phyloP scores from a whole-genome alignment of 2,888 invertebrate genomes.

The Monoplex corrugatus region DNA sequence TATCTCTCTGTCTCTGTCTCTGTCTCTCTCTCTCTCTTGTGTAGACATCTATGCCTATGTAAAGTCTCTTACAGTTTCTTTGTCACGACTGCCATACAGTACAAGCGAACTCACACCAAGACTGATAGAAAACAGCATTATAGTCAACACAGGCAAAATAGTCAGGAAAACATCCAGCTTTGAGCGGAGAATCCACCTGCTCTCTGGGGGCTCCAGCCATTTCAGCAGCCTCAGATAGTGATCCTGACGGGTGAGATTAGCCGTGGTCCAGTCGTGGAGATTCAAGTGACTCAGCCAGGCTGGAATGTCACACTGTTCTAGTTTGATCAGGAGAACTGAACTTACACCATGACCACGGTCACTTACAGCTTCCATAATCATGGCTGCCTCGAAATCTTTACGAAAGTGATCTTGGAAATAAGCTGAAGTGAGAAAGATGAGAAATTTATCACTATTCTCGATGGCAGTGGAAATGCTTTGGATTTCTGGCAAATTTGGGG shows the following conservation, averaged over 20 bases:
- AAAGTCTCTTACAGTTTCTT: too few species aligned
- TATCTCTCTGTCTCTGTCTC: too few species aligned
- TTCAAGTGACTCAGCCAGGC: background rate
- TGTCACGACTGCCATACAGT: too few species aligned
- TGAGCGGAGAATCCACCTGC: background rate
- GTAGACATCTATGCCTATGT: too few species aligned
- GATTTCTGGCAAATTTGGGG: constrained; percentile 12
- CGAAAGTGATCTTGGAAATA: constrained; percentile 23
- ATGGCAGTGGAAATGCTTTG: background rate
- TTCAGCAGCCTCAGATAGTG: constrained; percentile 1
- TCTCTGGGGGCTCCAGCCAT: background rate
- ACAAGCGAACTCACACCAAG: too few species aligned
- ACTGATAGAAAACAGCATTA: too few species aligned
- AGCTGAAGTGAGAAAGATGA: background rate
- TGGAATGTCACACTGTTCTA: background rate
- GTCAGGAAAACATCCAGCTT: background rate
- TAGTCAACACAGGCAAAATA: background rate
- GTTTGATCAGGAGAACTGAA: background rate
- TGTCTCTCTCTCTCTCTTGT: too few species aligned
- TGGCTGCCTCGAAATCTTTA: constrained; percentile 25
- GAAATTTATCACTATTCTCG: background rate
- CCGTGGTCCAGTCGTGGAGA: constrained; percentile 21
- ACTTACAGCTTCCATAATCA: background rate
- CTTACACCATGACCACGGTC: background rate
- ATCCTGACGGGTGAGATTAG: background rate